Base-by-base conservation (phyloP, 2,888 invertebrate genomes). In the Drosophila anomalata region DNA sequence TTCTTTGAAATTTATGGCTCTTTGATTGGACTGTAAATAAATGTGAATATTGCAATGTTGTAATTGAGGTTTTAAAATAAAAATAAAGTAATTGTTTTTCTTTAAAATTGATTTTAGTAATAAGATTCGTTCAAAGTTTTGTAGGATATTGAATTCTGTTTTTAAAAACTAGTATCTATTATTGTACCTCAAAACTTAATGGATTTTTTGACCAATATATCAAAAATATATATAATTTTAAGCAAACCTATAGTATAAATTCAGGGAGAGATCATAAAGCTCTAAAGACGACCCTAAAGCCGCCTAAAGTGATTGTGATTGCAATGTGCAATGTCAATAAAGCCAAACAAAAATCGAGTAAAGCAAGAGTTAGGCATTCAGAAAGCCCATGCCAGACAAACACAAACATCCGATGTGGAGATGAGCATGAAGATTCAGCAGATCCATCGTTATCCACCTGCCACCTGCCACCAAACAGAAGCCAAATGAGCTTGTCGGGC, bases 401-500 rank as follows among this genome's bases (percentile, higher is more conserved):
- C 76, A 82, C 72, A 84, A 85, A 85, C 85, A 85, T 85, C 85
- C 85, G 85, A 88, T 78, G 54, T 20, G 42, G 44, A 11, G 6
- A 29, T 22, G 53, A 14, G 17, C 46, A 29, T 41, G 50, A 31
- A 46, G 41, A 60, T 61, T 46, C 47, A 47, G 14, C 29, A 26
- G 12, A 46, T 47, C 24, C 55, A 46, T 47, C 47, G 22, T 33
- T 22, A 56, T 56, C 55, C 53, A 58, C 33, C 50, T 24, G 29
- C 58, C 61, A 55, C 55, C 50, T 24, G 31, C 58, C 61, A 55
- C 55, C 85, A 84, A 85, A 87, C 84, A 84, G 84, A 87, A 84
- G 84, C 84, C 85, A 87, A 87, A 84, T 79, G 86, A 87, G 85
- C 83, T 85, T 83, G 83, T 83, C 85, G 50, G 60, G 66, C 87